Evolutionary conservation across 2,797 vertebrate species (phyloP), one percentile per base, ranked within the genome.

Genomic region (Pelobates cultripes): DNA sequence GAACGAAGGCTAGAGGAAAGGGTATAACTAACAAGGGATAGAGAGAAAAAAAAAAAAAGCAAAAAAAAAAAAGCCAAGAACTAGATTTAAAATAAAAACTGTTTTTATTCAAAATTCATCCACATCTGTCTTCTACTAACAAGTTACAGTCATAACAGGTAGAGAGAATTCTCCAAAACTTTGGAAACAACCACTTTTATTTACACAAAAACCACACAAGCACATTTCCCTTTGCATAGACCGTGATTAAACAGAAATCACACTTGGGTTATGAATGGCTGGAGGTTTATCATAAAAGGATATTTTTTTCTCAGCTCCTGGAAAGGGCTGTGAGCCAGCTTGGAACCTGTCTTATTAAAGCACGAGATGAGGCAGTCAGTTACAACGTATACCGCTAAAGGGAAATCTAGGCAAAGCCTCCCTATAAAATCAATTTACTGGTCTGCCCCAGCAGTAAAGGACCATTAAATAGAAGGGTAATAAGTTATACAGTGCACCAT

Each of bases 171-270:
- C n/a, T 71, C 28, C 41, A 28, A 17, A 51, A 44, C 70, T 51
- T 6, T 10, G 10, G 13, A 10, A 57, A 57, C 55, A 14, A 14
- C 3, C 3, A 1, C 13, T 57, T 57, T 57, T 57, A 12, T 57
- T 57, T 57, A 7, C 64, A 43, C 43, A 82, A 70, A 42, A 71
- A 53, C 47, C 60, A 43, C 60, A 41, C 45, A 66, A 5, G 47
- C 43, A 40, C 44, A 71, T 53, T 40, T 14, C 15, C 73, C 10
- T 64, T 67, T 68, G 28, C 63, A 61, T 43, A 63, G 63, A 43
- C 45, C 63, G 47, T 83, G 64, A 78, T 78, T 73, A 83, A 78
- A 68, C 70, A 83, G 76, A 83, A 83, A 78, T 83, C 81, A 83
- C 81, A 78, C 75, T 69, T 69, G 53, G 15, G 75, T 74, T 83